These are phyloP conservation scores for Tupaia chinensis DNA, from an alignment of 2,113 vertebrate genomes.

Conservation along the genomic window DNA sequence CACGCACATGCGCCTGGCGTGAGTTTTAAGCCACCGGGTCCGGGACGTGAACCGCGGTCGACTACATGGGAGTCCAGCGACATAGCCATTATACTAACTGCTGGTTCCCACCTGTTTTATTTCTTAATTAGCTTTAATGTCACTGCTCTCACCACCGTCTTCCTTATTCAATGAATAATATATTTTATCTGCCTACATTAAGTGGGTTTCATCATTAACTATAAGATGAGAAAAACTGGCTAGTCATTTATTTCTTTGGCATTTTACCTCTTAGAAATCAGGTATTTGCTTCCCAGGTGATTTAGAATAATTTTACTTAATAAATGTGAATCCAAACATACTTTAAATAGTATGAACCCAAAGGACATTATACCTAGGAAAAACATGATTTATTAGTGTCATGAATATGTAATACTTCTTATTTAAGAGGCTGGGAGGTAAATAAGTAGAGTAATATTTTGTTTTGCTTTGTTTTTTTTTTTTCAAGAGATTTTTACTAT, in stretches of 20 bases:
- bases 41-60: too few relatives aligned
- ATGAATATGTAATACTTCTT: conserved; percentile 4
- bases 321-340: conserved; percentile 32
- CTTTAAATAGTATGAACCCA: not conserved
- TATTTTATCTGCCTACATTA: not conserved
- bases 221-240: not conserved
- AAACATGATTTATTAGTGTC: conserved; percentile 21
- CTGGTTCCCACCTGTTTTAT: not conserved
- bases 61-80: too few relatives aligned
- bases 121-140: conserved; percentile 1
- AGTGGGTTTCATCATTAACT: not conserved
- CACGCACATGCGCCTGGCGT: too few relatives aligned
- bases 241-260: conserved; percentile 16
- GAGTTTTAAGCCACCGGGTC: too few relatives aligned
- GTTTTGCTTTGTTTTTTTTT: too few relatives aligned
- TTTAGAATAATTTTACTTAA: conserved; percentile 50
- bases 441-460: too few relatives aligned
- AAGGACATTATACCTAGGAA: not conserved
- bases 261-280: conserved; percentile 15
- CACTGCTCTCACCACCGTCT: not conserved
- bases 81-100: too few relatives aligned
- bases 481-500: too few relatives aligned
- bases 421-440: not conserved
- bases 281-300: not conserved
- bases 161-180: not conserved